phyloP scores from a whole-genome alignment of 2,888 invertebrate genomes.

The Xestia c-nigrum region DNA sequence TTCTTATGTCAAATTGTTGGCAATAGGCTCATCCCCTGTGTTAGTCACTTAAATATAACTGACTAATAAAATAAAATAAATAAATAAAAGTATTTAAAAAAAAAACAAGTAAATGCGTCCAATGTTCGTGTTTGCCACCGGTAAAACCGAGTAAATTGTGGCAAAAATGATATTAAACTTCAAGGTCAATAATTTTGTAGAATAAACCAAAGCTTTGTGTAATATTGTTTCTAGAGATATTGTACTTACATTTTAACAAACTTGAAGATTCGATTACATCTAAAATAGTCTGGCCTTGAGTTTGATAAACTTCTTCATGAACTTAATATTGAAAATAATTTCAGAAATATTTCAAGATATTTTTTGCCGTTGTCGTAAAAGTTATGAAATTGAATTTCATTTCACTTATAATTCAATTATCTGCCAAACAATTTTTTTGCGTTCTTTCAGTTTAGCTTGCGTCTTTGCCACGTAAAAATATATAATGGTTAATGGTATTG shows the following conservation, averaged over 20 bases:
- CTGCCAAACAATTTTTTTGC: neutral
- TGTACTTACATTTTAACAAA: neutral
- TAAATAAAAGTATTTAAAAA: no score
- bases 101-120: no score
- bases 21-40: neutral
- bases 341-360: neutral
- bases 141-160: neutral
- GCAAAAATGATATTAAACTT: neutral
- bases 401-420: slow-evolving; percentile 10
- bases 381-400: slow-evolving; percentile 19
- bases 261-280: slow-evolving; percentile 27
- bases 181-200: slow-evolving; percentile 5
- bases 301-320: slow-evolving; percentile 19
- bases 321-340: slow-evolving; percentile 28
- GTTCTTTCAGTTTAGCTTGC: neutral
- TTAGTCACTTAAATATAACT: no score
- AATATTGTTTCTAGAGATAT: neutral
- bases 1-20: no score
- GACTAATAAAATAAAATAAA: no score
- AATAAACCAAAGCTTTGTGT: neutral
- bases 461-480: neutral
- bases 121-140: neutral
- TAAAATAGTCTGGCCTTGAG: slow-evolving; percentile 7
- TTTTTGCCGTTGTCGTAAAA: slow-evolving; percentile 10
- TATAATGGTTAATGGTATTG: neutral